Evolutionary conservation across 2,113 vertebrate species (phyloP).

Genomic region (Scomber japonicus): DNA sequence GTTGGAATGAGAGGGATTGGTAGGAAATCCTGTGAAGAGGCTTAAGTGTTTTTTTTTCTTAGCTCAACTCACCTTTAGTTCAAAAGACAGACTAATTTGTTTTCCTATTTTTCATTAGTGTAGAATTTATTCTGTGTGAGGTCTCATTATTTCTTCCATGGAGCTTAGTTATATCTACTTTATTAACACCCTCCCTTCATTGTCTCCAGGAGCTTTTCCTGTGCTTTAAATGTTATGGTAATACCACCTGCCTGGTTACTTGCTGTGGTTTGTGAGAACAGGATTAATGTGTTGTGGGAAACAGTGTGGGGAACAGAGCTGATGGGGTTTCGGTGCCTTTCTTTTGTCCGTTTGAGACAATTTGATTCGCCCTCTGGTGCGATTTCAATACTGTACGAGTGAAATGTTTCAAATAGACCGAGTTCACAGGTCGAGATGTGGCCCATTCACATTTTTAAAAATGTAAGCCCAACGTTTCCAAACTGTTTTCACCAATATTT

Average conservation of each 20-base stretch:
- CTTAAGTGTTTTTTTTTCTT: not conserved
- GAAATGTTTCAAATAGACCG: too few relatives aligned
- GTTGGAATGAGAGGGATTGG: conserved; percentile 1
- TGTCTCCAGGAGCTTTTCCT: conserved; percentile 60
- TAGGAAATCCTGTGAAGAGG: conserved; percentile 8
- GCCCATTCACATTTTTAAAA: too few relatives aligned
- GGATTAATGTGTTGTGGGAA: conserved; percentile 54
- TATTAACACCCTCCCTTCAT: conserved; percentile 40
- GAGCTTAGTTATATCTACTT: conserved; percentile 44
- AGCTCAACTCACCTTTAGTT: not conserved
- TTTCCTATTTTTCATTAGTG: conserved; percentile 40
- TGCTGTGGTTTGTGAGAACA: conserved; percentile 47
- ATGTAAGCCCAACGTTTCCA: too few relatives aligned
- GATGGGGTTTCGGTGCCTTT: too few relatives aligned
- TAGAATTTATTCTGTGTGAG: conserved; percentile 64
- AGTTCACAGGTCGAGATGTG: too few relatives aligned
- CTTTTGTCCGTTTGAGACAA: too few relatives aligned
- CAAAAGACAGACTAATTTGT: conserved; percentile 15
- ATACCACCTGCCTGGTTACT: conserved; percentile 41
- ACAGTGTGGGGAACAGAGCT: not conserved
- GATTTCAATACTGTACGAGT: too few relatives aligned
- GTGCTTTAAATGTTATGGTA: conserved; percentile 42
- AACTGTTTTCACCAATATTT: too few relatives aligned
- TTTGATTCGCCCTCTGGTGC: too few relatives aligned
- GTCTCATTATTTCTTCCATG: conserved; percentile 59